A percentile compares a stretch with the other conserved stretches of the same genome.
Evolutionary conservation across 2,113 vertebrate genomes (phyloP).

Genomic region (Romanogobio albipinnatus): DNA sequence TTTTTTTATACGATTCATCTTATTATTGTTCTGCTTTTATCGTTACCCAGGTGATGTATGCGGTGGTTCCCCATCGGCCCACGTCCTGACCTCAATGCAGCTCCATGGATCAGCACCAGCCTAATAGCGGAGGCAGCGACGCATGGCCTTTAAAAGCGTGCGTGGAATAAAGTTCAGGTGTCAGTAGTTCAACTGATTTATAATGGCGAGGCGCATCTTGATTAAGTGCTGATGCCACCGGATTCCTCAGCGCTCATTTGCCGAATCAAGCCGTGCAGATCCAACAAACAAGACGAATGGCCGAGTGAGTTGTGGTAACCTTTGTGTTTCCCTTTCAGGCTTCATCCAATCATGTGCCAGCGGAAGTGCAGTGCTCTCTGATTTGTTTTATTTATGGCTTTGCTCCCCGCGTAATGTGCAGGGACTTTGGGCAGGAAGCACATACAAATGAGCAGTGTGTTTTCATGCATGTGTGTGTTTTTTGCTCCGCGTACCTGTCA

Average conservation of each 20-base stretch:
- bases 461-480: conserved; percentile 31
- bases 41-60: conserved; percentile 65
- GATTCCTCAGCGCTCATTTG: conserved; percentile 76
- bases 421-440: conserved; percentile 61
- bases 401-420: conserved; percentile 46
- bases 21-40: conserved; percentile 53
- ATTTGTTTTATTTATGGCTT: conserved; percentile 72
- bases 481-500: not conserved
- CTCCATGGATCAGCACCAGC: conserved; percentile 74
- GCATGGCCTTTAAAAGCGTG: conserved; percentile 75
- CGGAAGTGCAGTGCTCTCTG: conserved; percentile 60
- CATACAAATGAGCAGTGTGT: conserved; percentile 62
- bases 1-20: conserved; percentile 36
- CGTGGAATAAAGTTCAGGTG: conserved; percentile 79
- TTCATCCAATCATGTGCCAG: conserved; percentile 67
- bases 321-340: conserved; percentile 69
- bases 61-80: conserved; percentile 49
- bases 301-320: conserved; percentile 70
- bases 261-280: conserved; percentile 76
- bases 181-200: conserved; percentile 83
- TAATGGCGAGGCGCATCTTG: conserved; percentile 73
- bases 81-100: conserved; percentile 77
- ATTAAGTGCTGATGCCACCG: conserved; percentile 74
- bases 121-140: conserved; percentile 68
- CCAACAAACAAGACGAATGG: conserved; percentile 76